A percentile compares a stretch with the other conserved stretches of the same genome.
phyloP scores from a whole-genome alignment of 92 coral and sea anemone genomes.

The Paragorgia papillata region DNA sequence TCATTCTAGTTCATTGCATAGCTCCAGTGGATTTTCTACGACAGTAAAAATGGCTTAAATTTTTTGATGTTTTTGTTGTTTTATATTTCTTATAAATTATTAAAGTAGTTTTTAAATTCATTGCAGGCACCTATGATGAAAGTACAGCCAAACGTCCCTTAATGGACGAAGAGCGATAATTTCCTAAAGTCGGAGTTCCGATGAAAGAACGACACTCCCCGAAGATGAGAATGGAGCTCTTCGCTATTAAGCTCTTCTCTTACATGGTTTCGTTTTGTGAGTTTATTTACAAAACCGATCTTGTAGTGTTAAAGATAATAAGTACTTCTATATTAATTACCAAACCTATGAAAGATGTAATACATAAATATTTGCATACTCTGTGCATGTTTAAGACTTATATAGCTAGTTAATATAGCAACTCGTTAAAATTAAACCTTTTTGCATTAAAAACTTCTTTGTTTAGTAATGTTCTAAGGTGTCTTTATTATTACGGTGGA shows the following conservation, averaged over 20 bases:
- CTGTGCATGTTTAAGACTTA: not conserved
- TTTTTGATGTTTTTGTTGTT: too few species aligned
- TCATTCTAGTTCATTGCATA: too few species aligned
- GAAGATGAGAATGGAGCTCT: not conserved
- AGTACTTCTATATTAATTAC: not conserved
- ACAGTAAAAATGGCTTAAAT: too few species aligned
- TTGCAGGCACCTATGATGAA: not conserved
- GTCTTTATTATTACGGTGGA: too few species aligned
- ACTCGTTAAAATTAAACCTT: not conserved
- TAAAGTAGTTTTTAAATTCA: too few species aligned
- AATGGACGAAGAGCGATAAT: conserved; percentile 23
- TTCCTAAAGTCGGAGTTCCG: too few species aligned
- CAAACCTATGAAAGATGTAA: not conserved
- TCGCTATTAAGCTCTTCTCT: conserved; percentile 2
- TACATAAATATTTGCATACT: not conserved
- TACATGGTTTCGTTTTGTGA: too few species aligned
- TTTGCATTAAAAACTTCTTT: too few species aligned
- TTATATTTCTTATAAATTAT: too few species aligned
- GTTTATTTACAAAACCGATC: too few species aligned
- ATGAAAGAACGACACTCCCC: not conserved
- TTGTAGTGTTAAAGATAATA: not conserved
- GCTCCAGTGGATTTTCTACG: too few species aligned
- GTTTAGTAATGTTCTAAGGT: too few species aligned
- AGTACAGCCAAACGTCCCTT: conserved; percentile 1
- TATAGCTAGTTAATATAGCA: not conserved